These are phyloP conservation scores for Chiloscyllium plagiosum DNA, from an alignment of 2,113 vertebrate species.

Conservation along the genomic window DNA sequence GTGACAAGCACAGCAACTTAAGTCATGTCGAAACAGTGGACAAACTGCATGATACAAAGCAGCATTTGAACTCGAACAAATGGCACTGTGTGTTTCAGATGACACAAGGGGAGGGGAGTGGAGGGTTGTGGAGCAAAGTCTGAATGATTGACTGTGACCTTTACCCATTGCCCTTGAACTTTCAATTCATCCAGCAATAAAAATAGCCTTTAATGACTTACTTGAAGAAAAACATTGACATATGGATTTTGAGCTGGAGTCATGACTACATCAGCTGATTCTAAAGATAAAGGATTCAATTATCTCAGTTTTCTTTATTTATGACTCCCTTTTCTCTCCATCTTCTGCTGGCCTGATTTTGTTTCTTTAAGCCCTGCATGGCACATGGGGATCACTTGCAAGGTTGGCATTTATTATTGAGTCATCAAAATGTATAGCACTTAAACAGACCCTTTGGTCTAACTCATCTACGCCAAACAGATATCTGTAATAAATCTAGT, in stretches of 20 bases:
- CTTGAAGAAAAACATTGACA: slow-evolving; percentile 26
- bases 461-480: no score
- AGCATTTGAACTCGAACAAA: neutral
- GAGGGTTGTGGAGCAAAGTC: neutral
- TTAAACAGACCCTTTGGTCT: no score
- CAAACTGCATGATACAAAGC: neutral
- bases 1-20: neutral
- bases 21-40: neutral
- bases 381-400: no score
- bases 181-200: neutral
- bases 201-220: neutral
- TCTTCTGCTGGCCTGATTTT: neutral
- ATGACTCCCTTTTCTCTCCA: neutral
- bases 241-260: neutral
- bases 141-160: slow-evolving; percentile 15
- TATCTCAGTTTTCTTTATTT: neutral
- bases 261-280: neutral
- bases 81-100: neutral
- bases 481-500: no score
- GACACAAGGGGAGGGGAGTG: no score
- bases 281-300: slow-evolving; percentile 14
- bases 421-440: no score
- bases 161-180: slow-evolving; percentile 5
- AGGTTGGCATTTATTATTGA: no score
- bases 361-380: no score